Base-by-base conservation (phyloP, 1,140 invertebrate species). In the Elymnias hypermnestra region DNA sequence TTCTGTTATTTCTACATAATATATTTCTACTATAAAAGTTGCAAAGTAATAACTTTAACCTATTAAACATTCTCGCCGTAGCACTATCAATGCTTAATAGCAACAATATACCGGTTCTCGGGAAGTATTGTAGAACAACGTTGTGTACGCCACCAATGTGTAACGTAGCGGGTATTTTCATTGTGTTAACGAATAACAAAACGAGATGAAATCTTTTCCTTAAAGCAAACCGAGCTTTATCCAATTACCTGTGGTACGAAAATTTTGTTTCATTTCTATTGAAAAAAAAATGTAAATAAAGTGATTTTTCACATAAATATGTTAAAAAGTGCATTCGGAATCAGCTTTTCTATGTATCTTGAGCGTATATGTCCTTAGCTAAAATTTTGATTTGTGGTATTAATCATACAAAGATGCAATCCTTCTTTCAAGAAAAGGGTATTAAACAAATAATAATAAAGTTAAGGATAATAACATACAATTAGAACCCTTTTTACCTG, bases 91-190 rank as follows among this genome's bases (percentile, higher is more conserved):
- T 33, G 7, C 13, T 33, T 15, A 14, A 15, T 10, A 12, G 12
- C 15, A 7, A 5, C n/a, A 15, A 33, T 33, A 33, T 15, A 33
- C 10, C 10, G 5, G 10, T 33, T 33, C 29, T 15, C n/a, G 12
- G 29, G 13, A 33, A 15, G 29, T 14, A 15, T 7, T 33, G 13
- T 33, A 7, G 29, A 33, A 12, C 5, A 13, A 29, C 12, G 29
- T 33, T 33, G 13, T 33, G 15, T 14, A 33, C 29, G 29, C 26
- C 14, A 14, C 29, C 29, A 15, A 12, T 9, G n/a, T n/a, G n/a
- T n/a, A n/a, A 15, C 14, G 10, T 15, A 33, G 15, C 29, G 29
- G 29, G 13, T 33, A 33, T 33, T 33, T 33, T 33, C 29, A 33
- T 33, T 33, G 29, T 33, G 29, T 33, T 17, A 15, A 14, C 13